phyloP scores from a whole-genome alignment of 2,113 vertebrate genomes.

The Cephalopterus ornatus region DNA sequence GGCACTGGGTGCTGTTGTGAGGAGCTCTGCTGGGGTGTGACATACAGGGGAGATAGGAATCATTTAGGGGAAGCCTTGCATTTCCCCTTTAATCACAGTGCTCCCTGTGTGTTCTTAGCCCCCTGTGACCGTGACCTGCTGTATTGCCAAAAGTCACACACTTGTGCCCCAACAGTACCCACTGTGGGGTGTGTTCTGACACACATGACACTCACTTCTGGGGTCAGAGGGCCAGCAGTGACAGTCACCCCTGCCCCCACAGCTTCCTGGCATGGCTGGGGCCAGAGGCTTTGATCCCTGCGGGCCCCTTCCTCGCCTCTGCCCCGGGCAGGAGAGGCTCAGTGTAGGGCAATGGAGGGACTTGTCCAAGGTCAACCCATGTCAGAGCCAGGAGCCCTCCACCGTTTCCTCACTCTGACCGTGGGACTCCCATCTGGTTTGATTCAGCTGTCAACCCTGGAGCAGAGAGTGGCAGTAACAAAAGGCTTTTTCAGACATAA shows the following conservation, averaged over 20 bases:
- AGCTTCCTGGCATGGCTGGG: not conserved
- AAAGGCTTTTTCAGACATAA: constrained; percentile 61
- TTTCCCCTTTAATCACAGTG: not conserved
- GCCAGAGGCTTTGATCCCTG: not conserved
- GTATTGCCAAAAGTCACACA: fast-evolving
- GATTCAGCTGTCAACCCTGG: constrained; percentile 55
- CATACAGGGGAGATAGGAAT: not conserved
- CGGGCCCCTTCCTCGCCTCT: not conserved
- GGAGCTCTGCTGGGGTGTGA: not conserved
- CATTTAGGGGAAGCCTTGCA: fast-evolving
- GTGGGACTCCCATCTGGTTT: constrained; percentile 44
- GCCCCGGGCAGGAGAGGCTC: not conserved
- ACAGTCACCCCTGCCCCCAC: not conserved
- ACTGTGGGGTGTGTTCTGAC: not conserved
- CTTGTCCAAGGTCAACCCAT: not conserved
- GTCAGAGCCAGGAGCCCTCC: constrained; percentile 6
- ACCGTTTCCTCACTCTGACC: not conserved
- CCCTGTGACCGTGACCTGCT: fast-evolving
- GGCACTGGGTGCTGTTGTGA: not conserved
- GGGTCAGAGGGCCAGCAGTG: not conserved
- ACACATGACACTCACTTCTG: fast-evolving
- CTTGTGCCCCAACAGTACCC: not conserved
- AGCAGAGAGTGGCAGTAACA: constrained; percentile 58
- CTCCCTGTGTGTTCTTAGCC: not conserved
- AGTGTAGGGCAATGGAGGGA: not conserved